These are phyloP conservation scores for Phaethornis superciliosus DNA, from an alignment of 2,113 vertebrate species.

Conservation along the genomic window DNA sequence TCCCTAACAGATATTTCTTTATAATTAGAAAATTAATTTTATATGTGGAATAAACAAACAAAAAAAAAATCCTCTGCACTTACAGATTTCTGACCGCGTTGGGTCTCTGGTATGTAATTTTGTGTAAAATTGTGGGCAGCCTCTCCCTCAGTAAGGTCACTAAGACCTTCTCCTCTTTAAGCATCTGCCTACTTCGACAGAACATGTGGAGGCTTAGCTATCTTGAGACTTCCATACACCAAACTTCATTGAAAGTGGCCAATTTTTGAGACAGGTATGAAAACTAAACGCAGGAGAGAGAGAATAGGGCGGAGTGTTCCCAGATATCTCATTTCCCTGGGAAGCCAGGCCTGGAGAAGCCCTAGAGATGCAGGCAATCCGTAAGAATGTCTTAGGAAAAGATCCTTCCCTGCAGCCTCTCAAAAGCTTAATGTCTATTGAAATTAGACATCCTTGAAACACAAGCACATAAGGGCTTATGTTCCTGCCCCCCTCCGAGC, in stretches of 20 bases:
- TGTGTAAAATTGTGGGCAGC: not conserved
- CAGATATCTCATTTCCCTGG: not conserved
- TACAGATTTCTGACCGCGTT: rapidly evolving
- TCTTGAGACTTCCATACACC: not conserved
- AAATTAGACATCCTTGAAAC: not conserved
- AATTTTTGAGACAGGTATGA: not conserved
- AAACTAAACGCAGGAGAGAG: not conserved
- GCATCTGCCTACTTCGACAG: not conserved
- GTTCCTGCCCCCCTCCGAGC: not conserved
- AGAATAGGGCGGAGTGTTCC: not conserved
- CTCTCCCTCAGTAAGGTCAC: not conserved
- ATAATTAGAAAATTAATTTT: not conserved
- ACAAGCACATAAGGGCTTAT: not conserved
- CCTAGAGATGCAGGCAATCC: not conserved
- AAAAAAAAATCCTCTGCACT: not conserved
- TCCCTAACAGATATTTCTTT: not conserved
- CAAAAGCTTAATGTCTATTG: not conserved
- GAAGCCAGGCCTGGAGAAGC: not conserved
- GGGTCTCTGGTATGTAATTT: not conserved
- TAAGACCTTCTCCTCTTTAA: not conserved
- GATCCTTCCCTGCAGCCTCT: not conserved
- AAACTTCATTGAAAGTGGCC: not conserved
- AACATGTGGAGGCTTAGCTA: not conserved
- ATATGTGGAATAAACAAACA: not conserved
- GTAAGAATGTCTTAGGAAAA: not conserved